A percentile compares a stretch with the other conserved stretches of the same genome.
These are phyloP conservation scores for Thalassoma bifasciatum DNA, from an alignment of 2,113 vertebrate species.

Conservation along the genomic window DNA sequence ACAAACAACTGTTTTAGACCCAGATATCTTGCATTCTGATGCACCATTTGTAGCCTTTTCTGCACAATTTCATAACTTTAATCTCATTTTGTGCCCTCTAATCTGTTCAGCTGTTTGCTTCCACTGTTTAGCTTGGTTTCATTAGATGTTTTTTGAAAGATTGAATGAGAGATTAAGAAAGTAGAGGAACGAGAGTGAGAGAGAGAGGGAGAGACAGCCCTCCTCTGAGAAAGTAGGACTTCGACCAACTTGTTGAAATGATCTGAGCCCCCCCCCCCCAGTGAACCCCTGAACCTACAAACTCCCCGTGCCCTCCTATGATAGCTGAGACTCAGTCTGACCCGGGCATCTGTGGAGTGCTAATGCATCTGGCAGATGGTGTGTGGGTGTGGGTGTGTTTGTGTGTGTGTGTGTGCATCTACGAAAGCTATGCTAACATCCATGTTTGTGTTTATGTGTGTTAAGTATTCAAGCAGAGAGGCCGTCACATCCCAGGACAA, in stretches of 20 bases:
- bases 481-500: slow-evolving; percentile 37
- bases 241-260: slow-evolving; percentile 35
- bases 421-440: slow-evolving; percentile 41
- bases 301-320: slow-evolving; percentile 25
- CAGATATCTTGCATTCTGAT: too few species aligned
- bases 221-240: slow-evolving; percentile 12
- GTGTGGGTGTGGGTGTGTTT: slow-evolving; percentile 7
- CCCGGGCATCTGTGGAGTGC: slow-evolving; percentile 49
- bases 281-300: slow-evolving; percentile 42
- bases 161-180: neutral
- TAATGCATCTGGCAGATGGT: slow-evolving; percentile 77
- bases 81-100: neutral
- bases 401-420: slow-evolving; percentile 26
- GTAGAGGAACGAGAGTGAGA: neutral
- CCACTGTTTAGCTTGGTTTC: neutral
- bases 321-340: slow-evolving; percentile 40
- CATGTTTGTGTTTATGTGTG: slow-evolving; percentile 58
- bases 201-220: neutral
- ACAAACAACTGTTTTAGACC: too few species aligned
- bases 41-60: too few species aligned
- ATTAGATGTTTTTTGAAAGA: neutral
- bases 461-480: slow-evolving; percentile 59
- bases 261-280: slow-evolving; percentile 24
- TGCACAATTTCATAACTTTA: too few species aligned
- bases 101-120: too few species aligned